phyloP scores from a whole-genome alignment of 2,888 invertebrate species.

The Cyclophora albipunctata region DNA sequence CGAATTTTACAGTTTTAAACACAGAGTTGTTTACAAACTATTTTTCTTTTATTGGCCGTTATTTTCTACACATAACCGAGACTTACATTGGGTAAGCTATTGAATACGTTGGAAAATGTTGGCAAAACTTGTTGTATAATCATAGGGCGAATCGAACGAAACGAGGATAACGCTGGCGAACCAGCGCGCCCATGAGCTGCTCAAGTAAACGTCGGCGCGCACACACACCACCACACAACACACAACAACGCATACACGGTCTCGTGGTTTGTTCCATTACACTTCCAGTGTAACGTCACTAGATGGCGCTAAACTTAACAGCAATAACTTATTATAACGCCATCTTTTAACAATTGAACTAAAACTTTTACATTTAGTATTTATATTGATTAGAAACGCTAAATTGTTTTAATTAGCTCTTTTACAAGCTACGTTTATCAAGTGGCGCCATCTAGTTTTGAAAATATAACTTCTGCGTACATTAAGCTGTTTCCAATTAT shows the following conservation, averaged over 20 bases:
- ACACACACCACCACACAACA: slow-evolving; percentile 37
- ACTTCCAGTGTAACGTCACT: too few relatives aligned
- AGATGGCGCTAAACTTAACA: slow-evolving; percentile 8
- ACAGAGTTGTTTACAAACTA: slow-evolving; percentile 5
- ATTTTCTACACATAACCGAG: neutral
- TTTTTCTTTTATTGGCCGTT: neutral
- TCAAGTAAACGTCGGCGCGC: slow-evolving; percentile 82
- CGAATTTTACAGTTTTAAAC: neutral
- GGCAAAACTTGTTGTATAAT: slow-evolving; percentile 52
- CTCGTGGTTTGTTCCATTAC: slow-evolving; percentile 44
- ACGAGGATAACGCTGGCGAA: slow-evolving; percentile 97
- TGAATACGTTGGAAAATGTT: slow-evolving; percentile 28
- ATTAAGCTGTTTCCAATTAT: too few relatives aligned
- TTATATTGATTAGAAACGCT: neutral
- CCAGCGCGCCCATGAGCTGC: slow-evolving; percentile 96
- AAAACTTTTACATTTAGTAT: too few relatives aligned
- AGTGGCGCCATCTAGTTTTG: too few relatives aligned
- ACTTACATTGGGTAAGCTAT: slow-evolving; percentile 1
- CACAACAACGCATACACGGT: slow-evolving; percentile 38
- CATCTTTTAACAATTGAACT: too few relatives aligned
- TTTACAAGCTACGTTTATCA: neutral
- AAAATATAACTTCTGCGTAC: neutral
- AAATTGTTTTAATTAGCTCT: neutral
- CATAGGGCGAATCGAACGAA: slow-evolving; percentile 90
- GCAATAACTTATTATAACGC: slow-evolving; percentile 6